Base-by-base conservation (phyloP, 2,888 invertebrate genomes). In the Harpalus rufipes region DNA sequence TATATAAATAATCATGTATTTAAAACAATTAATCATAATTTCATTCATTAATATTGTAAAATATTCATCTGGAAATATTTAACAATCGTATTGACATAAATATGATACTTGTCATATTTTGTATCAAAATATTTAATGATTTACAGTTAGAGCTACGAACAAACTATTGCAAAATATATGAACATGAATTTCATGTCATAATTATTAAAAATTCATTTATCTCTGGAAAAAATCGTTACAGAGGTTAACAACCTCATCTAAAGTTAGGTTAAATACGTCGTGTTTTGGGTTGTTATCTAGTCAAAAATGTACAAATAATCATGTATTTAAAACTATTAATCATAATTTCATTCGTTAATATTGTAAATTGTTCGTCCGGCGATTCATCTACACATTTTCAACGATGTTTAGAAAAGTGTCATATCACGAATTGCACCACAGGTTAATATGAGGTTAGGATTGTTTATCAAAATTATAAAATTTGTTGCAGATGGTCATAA, bases 331-430 rank as follows among this genome's bases (percentile, higher is more conserved):
- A 74, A 16, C 10, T 74, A 7, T 10, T 14, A 44, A 74, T 44
- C n/a, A 78, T 86, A 12, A n/a, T 82, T 78, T 84, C 87, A 10
- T 89, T 89, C 32, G 88, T 89, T 1, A 18, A 74, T 10, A 44
- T 10, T 44, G 18, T 44, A 18, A 16, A 21, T 18, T 74, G 44
- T 7, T 74, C 72, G 0, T 2, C 72, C 51, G 94, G 94, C 44
- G 94, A 94, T 86, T 91, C 91, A 61, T 93, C 94, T 1, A 91
- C 91, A 18, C 91, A 91, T 90, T 93, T 93, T 88, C 92, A 91
- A 87, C 92, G 91, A 84, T 94, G 94, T 88, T 88, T 93, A 18
- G 90, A 90, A 86, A 91, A 88, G 86, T 93, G 94, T 88, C 88
- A 89, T 78, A 87, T 88, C 14, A 87, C 88, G 7, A 92, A 92